Base-by-base conservation (phyloP, 2,113 vertebrate species). In the Pungitius pungitius region DNA sequence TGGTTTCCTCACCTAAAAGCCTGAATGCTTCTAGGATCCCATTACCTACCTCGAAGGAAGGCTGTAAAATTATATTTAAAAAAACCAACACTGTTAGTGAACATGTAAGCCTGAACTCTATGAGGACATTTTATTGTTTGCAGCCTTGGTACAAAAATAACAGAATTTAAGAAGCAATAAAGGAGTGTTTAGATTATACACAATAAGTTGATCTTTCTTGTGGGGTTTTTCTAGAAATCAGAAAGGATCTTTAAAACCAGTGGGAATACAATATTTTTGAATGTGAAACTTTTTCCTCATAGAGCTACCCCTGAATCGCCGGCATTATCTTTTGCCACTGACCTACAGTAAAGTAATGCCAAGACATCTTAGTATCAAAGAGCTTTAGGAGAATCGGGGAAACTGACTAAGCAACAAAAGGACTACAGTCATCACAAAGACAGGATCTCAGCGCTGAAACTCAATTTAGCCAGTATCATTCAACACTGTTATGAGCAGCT, bases 321-420 rank as follows among this genome's bases (percentile, higher is more conserved):
- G 42, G 64, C 42, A 61, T 82, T 18, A 73, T 80, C 59, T 75
- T 73, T 30, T 51, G 47, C 42, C 54, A 45, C 63, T 88, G 83
- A 82, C 80, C 80, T 77, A 87, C 68, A 88, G n/a, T n/a, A n/a
- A 85, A 89, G 65, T 56, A 69, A 51, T 75, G 60, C 80, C 80
- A 83, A 73, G 71, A 59, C 51, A 75, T 75, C n/a, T 63, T 56
- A 80, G 45, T 30, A 77, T 10, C 27, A 81, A 69, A 77, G 56
- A 69, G 79, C 75, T 84, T 83, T 45, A 71, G 30, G 54, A 67
- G 66, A 91, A 66, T 64, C 49, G 74, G 84, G 76, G 30, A 72
- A 64, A 75, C 63, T 60, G 67, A 73, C 73, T 79, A 59, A 59
- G 75, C 76, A 78, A 73, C 33, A 58, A 60, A 65, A 75, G 15